Base-by-base conservation (phyloP, 2,113 vertebrate genomes). In the Synodontis membranacea region DNA sequence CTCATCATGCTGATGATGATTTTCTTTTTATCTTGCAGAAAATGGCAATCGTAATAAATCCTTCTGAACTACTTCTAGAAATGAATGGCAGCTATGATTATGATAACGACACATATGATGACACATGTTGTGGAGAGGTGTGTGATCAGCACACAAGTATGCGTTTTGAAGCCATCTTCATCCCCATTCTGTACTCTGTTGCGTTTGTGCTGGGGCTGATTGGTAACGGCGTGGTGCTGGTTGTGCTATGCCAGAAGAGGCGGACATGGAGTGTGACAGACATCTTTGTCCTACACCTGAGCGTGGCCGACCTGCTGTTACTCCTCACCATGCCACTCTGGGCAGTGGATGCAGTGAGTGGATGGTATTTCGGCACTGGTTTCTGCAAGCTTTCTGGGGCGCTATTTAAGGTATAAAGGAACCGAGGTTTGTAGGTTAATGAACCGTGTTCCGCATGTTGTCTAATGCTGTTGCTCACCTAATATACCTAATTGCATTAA, bases 231-330 rank as follows among this genome's bases (percentile, higher is more conserved):
- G 74, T 95, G 0, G 95, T 97, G 68, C 89, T 96, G 0, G 88
- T 88, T 0, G 94, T 97, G 78, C 91, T 97, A 87, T 86, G 93
- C 86, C 91, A 89, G 72, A 95, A 94, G 86, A 92, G 91, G 12
- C 87, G 23, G 0, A 50, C 39, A 50, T 95, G 95, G 93, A 95
- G 94, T 3, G 94, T 96, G 62, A 97, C 96, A 0, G 97, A 98
- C 85, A 95, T 92, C 62, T 97, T 97, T 86, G 95, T 98, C 88
- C 90, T 98, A 3, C 94, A 97, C 90, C 92, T 97, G 92, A 94
- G 94, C 0, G 42, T 96, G 17, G 94, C 97, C 0, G 97, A 98
- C 0, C 14, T 91, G 0, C 91, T 98, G 82, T 92, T 97, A 85
- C 93, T 97, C 85, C 1, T 96, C 54, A 97, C 96, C 0, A 91